Percentiles rank a stretch among this genome's conserved stretches.
Evolutionary conservation across 2,113 vertebrate species (phyloP).

Genomic region (Lamprotornis superbus): DNA sequence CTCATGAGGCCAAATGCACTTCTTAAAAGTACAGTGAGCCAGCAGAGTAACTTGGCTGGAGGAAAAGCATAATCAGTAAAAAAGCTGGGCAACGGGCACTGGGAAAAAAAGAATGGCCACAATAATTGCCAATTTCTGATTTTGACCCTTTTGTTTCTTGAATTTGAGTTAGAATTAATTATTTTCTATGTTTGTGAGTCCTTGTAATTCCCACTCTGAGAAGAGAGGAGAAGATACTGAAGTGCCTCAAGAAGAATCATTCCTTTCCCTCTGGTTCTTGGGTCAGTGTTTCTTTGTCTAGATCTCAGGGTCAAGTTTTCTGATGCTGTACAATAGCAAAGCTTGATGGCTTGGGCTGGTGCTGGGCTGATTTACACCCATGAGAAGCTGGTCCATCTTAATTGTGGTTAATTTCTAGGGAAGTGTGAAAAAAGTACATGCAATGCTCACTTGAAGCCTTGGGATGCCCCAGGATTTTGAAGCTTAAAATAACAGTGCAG

Average conservation of each 20-base stretch:
- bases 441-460: not conserved
- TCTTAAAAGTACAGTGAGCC: slow-evolving; percentile 18
- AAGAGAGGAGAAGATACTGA: not conserved
- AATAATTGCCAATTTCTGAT: not conserved
- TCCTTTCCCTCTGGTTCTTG: not conserved
- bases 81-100: not conserved
- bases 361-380: not conserved
- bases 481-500: not conserved
- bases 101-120: not conserved
- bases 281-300: not conserved
- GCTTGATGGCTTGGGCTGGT: not conserved
- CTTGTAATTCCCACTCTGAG: not conserved
- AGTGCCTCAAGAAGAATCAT: not conserved
- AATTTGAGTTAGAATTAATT: not conserved
- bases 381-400: not conserved
- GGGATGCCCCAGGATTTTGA: not conserved
- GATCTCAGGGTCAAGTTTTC: not conserved
- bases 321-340: not conserved
- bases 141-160: not conserved
- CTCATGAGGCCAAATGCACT: slow-evolving; percentile 36
- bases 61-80: not conserved
- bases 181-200: not conserved
- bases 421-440: not conserved
- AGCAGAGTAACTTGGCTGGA: not conserved
- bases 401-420: not conserved